Evolutionary conservation across 2,113 vertebrate species (phyloP).

Genomic region (Scortum barcoo): DNA sequence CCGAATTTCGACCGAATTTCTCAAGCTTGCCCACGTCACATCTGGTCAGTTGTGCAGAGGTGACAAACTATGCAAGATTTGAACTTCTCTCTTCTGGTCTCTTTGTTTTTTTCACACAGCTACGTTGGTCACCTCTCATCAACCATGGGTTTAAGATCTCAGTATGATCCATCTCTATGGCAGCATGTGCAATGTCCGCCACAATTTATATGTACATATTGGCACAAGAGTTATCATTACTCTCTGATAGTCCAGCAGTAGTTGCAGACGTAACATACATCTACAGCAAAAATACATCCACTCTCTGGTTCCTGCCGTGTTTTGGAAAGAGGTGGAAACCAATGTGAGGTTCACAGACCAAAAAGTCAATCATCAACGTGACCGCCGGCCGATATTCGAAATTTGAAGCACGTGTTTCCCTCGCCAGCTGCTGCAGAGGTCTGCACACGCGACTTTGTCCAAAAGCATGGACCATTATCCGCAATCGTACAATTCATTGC

Average conservation of each 20-base stretch:
- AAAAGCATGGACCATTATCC: slow-evolving; percentile 21
- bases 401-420: not conserved
- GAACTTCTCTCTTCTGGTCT: not conserved
- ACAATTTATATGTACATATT: not conserved
- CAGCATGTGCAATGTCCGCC: not conserved
- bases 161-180: not conserved
- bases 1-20: too few species aligned
- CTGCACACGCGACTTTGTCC: not conserved
- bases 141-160: not conserved
- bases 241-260: not conserved
- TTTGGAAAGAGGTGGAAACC: not conserved
- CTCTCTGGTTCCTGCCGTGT: slow-evolving; percentile 1
- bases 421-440: slow-evolving; percentile 6
- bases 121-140: not conserved
- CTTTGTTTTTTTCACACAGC: not conserved
- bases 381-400: not conserved
- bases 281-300: not conserved
- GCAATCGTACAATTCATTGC: not conserved
- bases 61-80: not conserved
- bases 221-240: not conserved
- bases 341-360: slow-evolving; percentile 12
- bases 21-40: not conserved
- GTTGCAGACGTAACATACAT: not conserved
- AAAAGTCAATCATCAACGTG: not conserved
- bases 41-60: not conserved